Conservation (phyloP, 1,140 invertebrate genomes). For the Drosophila pallidifrons region DNA sequence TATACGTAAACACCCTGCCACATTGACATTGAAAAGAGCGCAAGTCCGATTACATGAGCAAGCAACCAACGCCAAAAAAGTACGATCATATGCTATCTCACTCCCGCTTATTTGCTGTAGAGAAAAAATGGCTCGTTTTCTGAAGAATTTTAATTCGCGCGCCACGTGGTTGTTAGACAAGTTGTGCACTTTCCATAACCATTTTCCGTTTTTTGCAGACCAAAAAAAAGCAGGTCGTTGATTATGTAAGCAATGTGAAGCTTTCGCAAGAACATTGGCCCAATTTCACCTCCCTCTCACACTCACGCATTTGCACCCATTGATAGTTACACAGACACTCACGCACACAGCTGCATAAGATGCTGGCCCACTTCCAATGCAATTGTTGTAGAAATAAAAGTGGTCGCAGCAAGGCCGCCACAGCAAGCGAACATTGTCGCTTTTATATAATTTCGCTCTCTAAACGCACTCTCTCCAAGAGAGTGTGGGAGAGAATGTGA, state of each 20-base stretch:
- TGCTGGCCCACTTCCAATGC: conserved; percentile 69
- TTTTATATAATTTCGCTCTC: conserved; percentile 38
- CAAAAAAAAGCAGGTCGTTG: conserved; percentile 22
- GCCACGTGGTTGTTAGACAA: conserved; percentile 72
- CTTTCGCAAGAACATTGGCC: conserved; percentile 40
- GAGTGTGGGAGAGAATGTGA: conserved; percentile 25
- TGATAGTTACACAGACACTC: conserved; percentile 1
- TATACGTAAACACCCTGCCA: conserved; percentile 28
- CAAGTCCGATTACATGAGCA: conserved; percentile 68
- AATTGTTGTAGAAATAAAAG: conserved; percentile 60
- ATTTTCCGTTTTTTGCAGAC: conserved; percentile 9
- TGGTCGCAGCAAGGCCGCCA: conserved; percentile 55
- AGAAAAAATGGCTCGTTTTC: conserved; percentile 33
- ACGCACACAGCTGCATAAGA: background rate
- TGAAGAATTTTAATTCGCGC: conserved; percentile 42
- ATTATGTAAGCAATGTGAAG: conserved; percentile 56
- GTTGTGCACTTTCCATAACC: conserved; percentile 44
- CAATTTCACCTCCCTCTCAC: conserved; percentile 40
- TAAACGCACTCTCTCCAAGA: background rate
- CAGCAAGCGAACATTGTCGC: conserved; percentile 58
- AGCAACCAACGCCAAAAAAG: conserved; percentile 30
- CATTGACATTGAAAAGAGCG: conserved; percentile 66
- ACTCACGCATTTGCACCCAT: conserved; percentile 17
- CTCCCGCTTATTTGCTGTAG: conserved; percentile 13
- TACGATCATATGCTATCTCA: conserved; percentile 45